Conservation (phyloP, 2,888 invertebrate species). For the Chydorus sphaericus region DNA sequence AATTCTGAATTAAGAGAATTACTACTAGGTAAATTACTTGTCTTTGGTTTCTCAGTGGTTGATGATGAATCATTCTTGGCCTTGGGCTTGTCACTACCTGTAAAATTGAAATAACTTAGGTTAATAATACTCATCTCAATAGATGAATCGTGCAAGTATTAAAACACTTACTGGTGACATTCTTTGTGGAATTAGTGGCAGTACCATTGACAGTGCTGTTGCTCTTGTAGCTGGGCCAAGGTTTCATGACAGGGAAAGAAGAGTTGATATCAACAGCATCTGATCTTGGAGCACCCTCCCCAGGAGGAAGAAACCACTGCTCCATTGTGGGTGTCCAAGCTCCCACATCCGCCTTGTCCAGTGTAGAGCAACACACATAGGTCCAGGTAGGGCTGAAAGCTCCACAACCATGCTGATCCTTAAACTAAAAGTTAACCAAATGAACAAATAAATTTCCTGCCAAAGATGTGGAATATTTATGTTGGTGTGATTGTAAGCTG, state of each 20-base stretch:
- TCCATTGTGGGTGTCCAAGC: neutral
- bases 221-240: constrained; percentile 1
- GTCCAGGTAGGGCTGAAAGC: neutral
- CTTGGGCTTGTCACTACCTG: neutral
- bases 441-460: neutral
- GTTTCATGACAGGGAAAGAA: neutral
- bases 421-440: neutral
- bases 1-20: too few species aligned
- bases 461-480: neutral
- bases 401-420: neutral
- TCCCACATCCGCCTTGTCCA: neutral
- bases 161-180: neutral
- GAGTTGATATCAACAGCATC: neutral
- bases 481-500: neutral
- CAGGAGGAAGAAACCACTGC: neutral
- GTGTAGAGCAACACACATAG: constrained; percentile 1
- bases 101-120: neutral
- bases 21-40: too few species aligned
- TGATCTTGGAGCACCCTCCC: neutral
- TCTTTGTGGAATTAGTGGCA: neutral
- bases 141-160: neutral
- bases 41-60: too few species aligned
- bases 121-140: neutral
- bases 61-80: too few species aligned
- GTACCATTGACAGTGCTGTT: neutral